These are phyloP conservation scores for Biston stratarius DNA, from an alignment of 2,888 invertebrate genomes.

Conservation along the genomic window DNA sequence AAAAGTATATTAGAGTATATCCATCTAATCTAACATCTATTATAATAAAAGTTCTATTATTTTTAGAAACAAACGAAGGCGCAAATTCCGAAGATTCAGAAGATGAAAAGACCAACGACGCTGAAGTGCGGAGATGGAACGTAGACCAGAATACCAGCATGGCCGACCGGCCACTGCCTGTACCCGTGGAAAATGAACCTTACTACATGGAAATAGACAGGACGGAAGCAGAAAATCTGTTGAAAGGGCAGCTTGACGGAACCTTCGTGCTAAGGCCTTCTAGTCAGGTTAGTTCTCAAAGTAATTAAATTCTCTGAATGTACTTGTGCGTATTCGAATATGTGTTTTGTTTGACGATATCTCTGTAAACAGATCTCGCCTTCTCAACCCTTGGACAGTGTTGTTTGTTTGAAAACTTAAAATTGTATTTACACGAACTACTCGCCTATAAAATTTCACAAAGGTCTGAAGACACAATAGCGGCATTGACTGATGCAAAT, in stretches of 20 bases:
- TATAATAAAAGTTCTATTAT: background rate
- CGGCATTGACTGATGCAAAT: too few species aligned
- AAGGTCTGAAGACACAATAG: too few species aligned
- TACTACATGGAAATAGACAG: conserved; percentile 86
- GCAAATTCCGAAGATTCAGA: conserved; percentile 68
- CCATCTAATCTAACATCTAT: too few species aligned
- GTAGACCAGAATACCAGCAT: conserved; percentile 63
- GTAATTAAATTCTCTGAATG: too few species aligned
- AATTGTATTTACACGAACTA: too few species aligned
- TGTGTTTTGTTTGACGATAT: too few species aligned
- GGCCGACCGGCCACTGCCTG: conserved; percentile 81
- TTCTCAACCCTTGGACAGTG: too few species aligned
- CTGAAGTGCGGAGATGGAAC: conserved; percentile 48
- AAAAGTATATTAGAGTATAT: too few species aligned
- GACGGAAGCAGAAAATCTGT: conserved; percentile 80
- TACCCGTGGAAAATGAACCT: conserved; percentile 83
- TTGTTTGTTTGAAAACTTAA: too few species aligned
- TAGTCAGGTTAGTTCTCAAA: conserved; percentile 66
- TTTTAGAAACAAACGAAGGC: conserved; percentile 72
- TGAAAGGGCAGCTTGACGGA: conserved; percentile 86
- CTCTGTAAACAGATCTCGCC: too few species aligned
- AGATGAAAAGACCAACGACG: conserved; percentile 43
- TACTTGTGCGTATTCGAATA: too few species aligned
- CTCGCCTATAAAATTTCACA: too few species aligned
- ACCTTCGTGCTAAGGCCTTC: conserved; percentile 87